Conservation (phyloP, 1,140 invertebrate genomes). For the Eupristina koningsbergeri region DNA sequence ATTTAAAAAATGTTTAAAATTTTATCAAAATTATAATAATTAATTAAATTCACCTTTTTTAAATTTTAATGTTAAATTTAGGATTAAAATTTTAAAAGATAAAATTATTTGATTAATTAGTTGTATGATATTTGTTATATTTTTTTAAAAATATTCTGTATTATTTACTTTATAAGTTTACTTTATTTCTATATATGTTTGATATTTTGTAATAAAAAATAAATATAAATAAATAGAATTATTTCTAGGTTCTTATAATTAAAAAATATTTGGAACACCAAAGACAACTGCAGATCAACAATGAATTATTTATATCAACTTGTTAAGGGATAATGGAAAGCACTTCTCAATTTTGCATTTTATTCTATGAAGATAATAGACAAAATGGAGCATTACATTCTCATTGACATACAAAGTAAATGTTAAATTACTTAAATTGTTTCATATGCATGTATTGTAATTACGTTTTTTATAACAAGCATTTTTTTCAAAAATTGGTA, state of each 20-base stretch:
- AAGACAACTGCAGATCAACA: slow-evolving; percentile 31
- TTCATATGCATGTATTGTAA: slow-evolving; percentile 37
- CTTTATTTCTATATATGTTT: neutral
- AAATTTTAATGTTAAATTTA: no score
- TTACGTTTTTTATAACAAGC: no score
- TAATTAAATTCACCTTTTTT: no score
- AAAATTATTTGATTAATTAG: no score
- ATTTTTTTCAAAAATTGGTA: no score
- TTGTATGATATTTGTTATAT: no score
- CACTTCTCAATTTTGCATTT: slow-evolving; percentile 44
- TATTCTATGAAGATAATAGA: slow-evolving; percentile 41
- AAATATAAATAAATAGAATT: slow-evolving; percentile 41
- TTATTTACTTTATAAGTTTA: neutral
- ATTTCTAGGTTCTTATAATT: slow-evolving; percentile 38
- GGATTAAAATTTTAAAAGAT: no score
- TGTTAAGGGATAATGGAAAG: slow-evolving; percentile 51
- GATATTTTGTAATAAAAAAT: neutral
- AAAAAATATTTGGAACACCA: slow-evolving; percentile 39
- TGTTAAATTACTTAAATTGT: slow-evolving; percentile 20
- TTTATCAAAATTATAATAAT: no score
- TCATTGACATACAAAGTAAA: slow-evolving; percentile 52
- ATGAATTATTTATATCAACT: slow-evolving; percentile 46
- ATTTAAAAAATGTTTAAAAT: no score
- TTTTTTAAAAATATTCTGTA: no score
- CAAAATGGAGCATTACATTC: slow-evolving; percentile 52